These are phyloP conservation scores for Tenualosa ilisha DNA, from an alignment of 2,797 vertebrate genomes.

Conservation along the genomic window DNA sequence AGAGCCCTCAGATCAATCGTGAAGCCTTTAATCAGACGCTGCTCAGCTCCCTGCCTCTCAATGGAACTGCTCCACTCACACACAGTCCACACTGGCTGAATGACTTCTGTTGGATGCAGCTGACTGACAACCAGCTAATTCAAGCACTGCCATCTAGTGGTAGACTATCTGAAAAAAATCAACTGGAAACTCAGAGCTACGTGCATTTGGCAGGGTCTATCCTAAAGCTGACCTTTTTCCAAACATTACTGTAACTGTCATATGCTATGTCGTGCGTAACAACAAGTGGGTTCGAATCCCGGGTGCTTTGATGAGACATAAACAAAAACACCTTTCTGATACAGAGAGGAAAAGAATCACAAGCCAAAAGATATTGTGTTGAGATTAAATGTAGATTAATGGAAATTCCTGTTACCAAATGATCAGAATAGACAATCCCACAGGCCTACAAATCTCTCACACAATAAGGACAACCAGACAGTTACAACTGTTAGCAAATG, in stretches of 20 bases:
- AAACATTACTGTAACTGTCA: not conserved
- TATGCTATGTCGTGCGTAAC: not conserved
- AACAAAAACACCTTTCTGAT: not conserved
- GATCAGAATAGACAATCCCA: no score
- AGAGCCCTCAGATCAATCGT: not conserved
- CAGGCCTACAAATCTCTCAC: no score
- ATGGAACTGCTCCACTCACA: not conserved
- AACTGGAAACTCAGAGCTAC: not conserved
- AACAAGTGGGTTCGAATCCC: no score
- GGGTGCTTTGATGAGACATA: not conserved
- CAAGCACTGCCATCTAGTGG: slow-evolving; percentile 19
- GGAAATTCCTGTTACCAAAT: not conserved
- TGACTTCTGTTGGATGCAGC: slow-evolving; percentile 16
- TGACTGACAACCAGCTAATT: not conserved
- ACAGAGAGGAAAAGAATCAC: not conserved
- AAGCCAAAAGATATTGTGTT: not conserved
- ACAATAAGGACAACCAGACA: no score
- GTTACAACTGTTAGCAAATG: not conserved
- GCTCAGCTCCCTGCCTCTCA: slow-evolving; percentile 13
- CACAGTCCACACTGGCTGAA: not conserved
- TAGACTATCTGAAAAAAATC: not conserved
- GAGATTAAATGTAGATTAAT: not conserved
- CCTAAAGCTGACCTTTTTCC: not conserved
- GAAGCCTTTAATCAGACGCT: slow-evolving; percentile 7
- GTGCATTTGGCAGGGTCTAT: not conserved